These are phyloP conservation scores for Palloptera scutellata DNA, from an alignment of 2,888 invertebrate species.

Conservation along the genomic window DNA sequence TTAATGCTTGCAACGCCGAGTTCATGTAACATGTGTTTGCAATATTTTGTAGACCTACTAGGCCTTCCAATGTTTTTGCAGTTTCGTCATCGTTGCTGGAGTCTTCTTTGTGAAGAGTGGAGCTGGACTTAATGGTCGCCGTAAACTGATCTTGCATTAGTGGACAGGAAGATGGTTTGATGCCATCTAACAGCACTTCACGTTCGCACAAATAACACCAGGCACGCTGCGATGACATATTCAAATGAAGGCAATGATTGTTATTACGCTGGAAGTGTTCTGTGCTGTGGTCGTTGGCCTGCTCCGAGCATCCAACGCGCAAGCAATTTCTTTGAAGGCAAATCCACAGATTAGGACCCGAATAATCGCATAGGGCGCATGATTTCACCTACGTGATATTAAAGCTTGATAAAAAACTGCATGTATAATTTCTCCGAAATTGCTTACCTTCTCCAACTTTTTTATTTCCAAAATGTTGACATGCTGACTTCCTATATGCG, in stretches of 20 bases:
- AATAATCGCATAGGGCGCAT: slow-evolving; percentile 78
- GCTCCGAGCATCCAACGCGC: slow-evolving; percentile 84
- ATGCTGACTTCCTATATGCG: slow-evolving; percentile 45
- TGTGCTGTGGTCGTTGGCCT: slow-evolving; percentile 83
- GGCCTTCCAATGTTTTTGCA: slow-evolving; percentile 66
- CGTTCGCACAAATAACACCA: slow-evolving; percentile 90
- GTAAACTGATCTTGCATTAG: slow-evolving; percentile 22
- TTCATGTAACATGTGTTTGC: slow-evolving; percentile 99
- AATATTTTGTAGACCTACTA: slow-evolving; percentile 93
- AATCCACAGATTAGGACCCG: slow-evolving; percentile 85
- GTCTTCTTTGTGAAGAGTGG: slow-evolving; percentile 8
- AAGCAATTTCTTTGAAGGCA: slow-evolving; percentile 83
- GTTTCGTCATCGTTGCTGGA: slow-evolving; percentile 31
- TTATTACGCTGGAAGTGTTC: slow-evolving; percentile 77
- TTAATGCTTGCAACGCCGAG: slow-evolving; percentile 93
- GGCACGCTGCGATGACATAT: slow-evolving; percentile 81
- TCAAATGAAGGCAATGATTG: slow-evolving; percentile 82
- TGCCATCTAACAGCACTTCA: slow-evolving; percentile 72
- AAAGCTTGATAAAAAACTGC: slow-evolving; percentile 6
- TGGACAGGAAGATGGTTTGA: slow-evolving; percentile 22
- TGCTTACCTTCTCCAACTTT: slow-evolving; percentile 50
- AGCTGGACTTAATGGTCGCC: slow-evolving; percentile 12
- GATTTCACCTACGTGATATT: slow-evolving; percentile 62
- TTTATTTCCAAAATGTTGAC: slow-evolving; percentile 47
- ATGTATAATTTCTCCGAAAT: slow-evolving; percentile 4